A percentile compares a stretch with the other conserved stretches of the same genome.
phyloP scores from a whole-genome alignment of 2,113 vertebrate genomes.

The Elgaria multicarinata region DNA sequence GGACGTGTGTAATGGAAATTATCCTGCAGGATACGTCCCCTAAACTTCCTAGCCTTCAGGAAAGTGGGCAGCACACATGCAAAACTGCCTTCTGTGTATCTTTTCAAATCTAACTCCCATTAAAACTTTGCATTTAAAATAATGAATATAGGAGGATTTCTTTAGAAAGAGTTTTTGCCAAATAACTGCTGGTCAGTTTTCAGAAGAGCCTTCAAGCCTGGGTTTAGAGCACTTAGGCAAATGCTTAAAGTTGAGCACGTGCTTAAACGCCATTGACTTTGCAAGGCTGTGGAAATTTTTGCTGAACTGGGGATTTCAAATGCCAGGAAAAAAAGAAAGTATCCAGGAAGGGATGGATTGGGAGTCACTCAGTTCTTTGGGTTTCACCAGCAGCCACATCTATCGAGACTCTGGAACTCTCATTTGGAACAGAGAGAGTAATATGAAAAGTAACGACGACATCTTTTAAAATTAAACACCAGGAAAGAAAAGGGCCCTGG shows the following conservation, averaged over 20 bases:
- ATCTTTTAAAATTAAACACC: constrained; percentile 13
- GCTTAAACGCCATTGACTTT: not conserved
- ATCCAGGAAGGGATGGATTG: not conserved
- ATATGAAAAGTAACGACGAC: not conserved
- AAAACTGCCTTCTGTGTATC: not conserved
- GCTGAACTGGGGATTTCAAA: not conserved
- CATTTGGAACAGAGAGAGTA: not conserved
- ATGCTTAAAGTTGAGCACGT: not conserved
- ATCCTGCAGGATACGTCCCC: not conserved
- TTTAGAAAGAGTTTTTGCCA: not conserved
- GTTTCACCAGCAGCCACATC: not conserved
- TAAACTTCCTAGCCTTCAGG: not conserved
- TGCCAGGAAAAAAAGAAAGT: not conserved
- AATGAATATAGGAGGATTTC: too few species aligned
- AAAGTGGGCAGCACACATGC: not conserved
- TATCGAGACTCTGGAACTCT: not conserved
- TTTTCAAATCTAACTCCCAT: not conserved
- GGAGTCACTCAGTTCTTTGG: too few species aligned
- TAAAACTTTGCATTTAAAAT: not conserved
- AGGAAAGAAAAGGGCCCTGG: not conserved
- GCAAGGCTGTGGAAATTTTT: not conserved
- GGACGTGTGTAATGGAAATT: not conserved
- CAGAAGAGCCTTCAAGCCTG: not conserved
- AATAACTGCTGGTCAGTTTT: not conserved
- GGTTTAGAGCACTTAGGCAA: not conserved